Conservation (phyloP, 2,888 invertebrate genomes). For the Diachrysia chrysitis region DNA sequence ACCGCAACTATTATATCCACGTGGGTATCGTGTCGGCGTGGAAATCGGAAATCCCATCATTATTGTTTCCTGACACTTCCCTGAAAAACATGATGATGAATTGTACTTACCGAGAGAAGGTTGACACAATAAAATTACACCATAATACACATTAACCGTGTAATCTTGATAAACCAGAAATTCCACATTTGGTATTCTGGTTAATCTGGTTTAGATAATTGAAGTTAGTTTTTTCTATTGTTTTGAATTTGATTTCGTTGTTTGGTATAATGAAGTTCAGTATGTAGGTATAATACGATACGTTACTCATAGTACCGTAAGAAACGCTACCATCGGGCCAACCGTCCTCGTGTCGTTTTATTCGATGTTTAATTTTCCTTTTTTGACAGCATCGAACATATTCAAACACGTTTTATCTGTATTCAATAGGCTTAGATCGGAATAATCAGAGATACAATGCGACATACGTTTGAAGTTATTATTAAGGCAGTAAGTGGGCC, state of each 20-base stretch:
- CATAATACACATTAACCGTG: conserved; percentile 72
- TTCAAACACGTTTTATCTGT: conserved; percentile 79
- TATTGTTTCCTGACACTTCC: conserved; percentile 81
- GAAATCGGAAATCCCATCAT: conserved; percentile 86
- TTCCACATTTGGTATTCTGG: conserved; percentile 75
- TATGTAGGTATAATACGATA: conserved; percentile 37
- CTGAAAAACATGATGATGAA: conserved; percentile 71
- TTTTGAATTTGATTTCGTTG: conserved; percentile 65
- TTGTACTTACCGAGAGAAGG: conserved; percentile 60
- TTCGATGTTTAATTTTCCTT: conserved; percentile 53
- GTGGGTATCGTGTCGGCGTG: conserved; percentile 64
- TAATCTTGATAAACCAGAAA: conserved; percentile 82
- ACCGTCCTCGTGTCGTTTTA: conserved; percentile 38
- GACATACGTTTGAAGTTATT: conserved; percentile 86
- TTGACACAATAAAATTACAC: conserved; percentile 76
- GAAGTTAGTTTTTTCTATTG: conserved; percentile 68
- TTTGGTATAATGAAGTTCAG: conserved; percentile 31
- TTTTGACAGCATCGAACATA: conserved; percentile 69
- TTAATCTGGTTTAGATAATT: conserved; percentile 79
- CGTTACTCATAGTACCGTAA: conserved; percentile 42
- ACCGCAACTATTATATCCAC: conserved; percentile 65
- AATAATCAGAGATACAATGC: conserved; percentile 87
- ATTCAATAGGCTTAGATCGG: conserved; percentile 84
- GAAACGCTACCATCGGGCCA: conserved; percentile 10
- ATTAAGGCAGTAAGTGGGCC: conserved; percentile 82